A percentile compares a stretch with the other conserved stretches of the same genome.
phyloP scores from a whole-genome alignment of 1,140 invertebrate species.

The Drosophila kanapiae region DNA sequence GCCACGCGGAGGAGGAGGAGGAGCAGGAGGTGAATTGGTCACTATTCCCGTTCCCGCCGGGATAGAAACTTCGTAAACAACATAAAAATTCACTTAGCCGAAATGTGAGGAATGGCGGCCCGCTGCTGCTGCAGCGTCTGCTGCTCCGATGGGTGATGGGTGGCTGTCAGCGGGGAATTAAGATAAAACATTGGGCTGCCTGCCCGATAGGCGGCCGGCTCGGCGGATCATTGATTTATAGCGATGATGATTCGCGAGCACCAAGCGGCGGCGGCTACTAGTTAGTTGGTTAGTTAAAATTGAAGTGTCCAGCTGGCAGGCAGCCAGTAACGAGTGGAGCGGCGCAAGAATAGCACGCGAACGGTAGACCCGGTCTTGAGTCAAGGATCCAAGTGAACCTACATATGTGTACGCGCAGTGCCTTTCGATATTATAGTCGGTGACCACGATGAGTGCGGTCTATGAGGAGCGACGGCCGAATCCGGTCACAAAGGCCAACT shows the following conservation, averaged over 20 bases:
- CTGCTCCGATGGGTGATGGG: slow-evolving; percentile 57
- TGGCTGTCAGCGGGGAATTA: slow-evolving; percentile 75
- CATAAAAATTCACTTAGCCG: slow-evolving; percentile 51
- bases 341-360: slow-evolving; percentile 41
- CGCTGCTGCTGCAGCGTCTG: slow-evolving; percentile 40
- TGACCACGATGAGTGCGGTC: slow-evolving; percentile 50
- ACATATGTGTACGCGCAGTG: slow-evolving; percentile 1
- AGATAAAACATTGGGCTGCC: slow-evolving; percentile 68
- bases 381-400: slow-evolving; percentile 52
- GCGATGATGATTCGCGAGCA: slow-evolving; percentile 63
- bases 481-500: slow-evolving; percentile 79
- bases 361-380: slow-evolving; percentile 17
- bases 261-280: slow-evolving; percentile 20
- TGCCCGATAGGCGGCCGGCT: slow-evolving; percentile 45
- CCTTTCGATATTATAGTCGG: slow-evolving; percentile 15
- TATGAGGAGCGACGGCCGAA: slow-evolving; percentile 67
- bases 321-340: slow-evolving; percentile 60
- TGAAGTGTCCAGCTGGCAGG: slow-evolving; percentile 45
- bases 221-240: slow-evolving; percentile 77
- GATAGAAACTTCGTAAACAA: slow-evolving; percentile 41
- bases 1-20: background rate
- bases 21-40: slow-evolving; percentile 3
- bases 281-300: slow-evolving; percentile 60
- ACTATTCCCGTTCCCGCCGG: background rate
- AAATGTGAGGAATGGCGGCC: slow-evolving; percentile 20